A percentile compares a stretch with the other conserved stretches of the same genome.
Conservation (phyloP, 1,140 invertebrate species). For the Bombus difficillimus region DNA sequence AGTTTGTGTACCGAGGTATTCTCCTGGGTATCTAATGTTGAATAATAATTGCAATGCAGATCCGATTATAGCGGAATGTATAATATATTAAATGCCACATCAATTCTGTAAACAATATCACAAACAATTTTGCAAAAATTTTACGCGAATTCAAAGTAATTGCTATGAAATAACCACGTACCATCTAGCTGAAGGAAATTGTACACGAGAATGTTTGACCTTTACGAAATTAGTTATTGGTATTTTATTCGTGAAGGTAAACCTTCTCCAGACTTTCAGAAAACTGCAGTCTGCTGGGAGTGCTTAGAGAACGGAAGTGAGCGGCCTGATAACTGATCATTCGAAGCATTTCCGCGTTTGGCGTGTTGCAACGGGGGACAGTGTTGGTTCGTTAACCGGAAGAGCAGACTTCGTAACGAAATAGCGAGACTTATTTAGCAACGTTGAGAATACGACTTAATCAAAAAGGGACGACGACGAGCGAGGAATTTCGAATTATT, state of each 20-base stretch:
- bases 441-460: constrained; percentile 27
- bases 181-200: no score
- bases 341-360: not conserved
- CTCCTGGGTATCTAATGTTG: not conserved
- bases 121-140: not conserved
- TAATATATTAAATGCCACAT: not conserved
- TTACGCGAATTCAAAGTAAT: not conserved
- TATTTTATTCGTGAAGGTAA: not conserved
- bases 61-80: not conserved
- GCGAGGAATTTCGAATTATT: not conserved
- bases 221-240: not conserved
- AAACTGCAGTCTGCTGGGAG: not conserved
- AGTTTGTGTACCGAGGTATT: not conserved
- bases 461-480: constrained; percentile 1
- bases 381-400: constrained; percentile 49
- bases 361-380: not conserved
- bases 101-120: not conserved
- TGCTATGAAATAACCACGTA: not conserved
- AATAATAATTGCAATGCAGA: not conserved
- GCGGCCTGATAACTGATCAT: not conserved
- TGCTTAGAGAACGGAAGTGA: not conserved
- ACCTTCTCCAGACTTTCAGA: not conserved
- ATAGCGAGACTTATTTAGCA: constrained; percentile 50
- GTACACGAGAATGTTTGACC: not conserved
- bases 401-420: constrained; percentile 45